Evolutionary conservation across 2,797 vertebrate genomes (phyloP).

Genomic region (Megalops cyprinoides): DNA sequence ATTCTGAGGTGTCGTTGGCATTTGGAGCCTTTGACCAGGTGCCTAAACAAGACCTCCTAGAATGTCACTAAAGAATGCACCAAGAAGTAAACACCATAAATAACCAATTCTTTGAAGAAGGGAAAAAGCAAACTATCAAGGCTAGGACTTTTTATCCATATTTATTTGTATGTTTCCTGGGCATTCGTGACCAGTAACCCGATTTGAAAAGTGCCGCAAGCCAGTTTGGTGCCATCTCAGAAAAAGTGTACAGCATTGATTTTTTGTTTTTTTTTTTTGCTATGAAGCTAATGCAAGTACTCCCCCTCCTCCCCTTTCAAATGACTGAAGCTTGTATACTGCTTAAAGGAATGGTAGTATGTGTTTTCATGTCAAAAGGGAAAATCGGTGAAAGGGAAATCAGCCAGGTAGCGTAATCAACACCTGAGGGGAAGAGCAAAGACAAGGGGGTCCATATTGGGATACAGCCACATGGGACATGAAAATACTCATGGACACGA

Average conservation of each 20-base stretch:
- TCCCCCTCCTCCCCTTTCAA: conserved; percentile 77
- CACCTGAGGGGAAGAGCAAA: conserved; percentile 6
- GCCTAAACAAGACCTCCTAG: not conserved
- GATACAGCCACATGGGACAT: conserved; percentile 82
- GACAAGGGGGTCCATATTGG: conserved; percentile 18
- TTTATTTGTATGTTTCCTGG: not conserved
- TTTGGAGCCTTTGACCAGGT: not conserved
- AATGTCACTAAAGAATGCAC: not conserved
- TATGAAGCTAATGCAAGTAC: conserved; percentile 85
- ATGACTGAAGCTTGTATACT: conserved; percentile 78
- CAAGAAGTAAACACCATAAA: not conserved
- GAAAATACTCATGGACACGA: conserved; percentile 87
- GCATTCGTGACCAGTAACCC: not conserved
- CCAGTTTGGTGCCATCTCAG: conserved; percentile 74
- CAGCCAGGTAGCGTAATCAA: too few relatives aligned
- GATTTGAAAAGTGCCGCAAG: not conserved
- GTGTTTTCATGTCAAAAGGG: conserved; percentile 95
- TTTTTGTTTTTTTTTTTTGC: conserved; percentile 87
- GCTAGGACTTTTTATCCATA: not conserved
- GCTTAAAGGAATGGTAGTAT: conserved; percentile 78
- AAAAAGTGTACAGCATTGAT: conserved; percentile 83
- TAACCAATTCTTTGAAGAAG: not conserved
- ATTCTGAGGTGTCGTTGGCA: too few relatives aligned
- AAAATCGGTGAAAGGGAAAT: conserved; percentile 49
- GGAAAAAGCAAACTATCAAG: not conserved